Base-by-base conservation (phyloP, 2,113 vertebrate genomes). In the Serilophus lunatus region DNA sequence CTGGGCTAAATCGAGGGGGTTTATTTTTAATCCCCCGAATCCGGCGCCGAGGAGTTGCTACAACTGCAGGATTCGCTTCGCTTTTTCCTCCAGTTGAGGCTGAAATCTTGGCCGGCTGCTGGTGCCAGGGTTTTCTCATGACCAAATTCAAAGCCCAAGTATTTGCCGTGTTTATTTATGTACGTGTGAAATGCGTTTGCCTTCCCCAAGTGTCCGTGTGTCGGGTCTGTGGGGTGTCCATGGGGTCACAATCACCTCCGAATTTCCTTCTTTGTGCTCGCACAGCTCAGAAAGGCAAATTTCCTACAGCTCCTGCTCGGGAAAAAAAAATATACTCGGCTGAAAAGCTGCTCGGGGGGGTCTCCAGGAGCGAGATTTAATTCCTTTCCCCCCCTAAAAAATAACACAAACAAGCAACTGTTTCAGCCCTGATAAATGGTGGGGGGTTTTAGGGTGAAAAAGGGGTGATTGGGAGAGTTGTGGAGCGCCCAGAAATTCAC, bases 61-160 rank as follows among this genome's bases (percentile, higher is more conserved):
- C 53, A 9, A 6, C 8, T 0, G n/a, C 56, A 24, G 57, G 44
- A 16, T 28, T 14, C 15, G 2, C 47, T 64, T 6, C 6, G n/a
- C 18, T 66, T 60, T 81, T 25, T 10, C 65, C 9, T 1, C 16
- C 10, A 9, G 2, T 91, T 38, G 7, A 13, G 61, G 65, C 15
- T 59, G 26, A 4, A 64, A 20, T 20, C 7, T 18, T 12, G 64
- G 36, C 29, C 42, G 60, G 35, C 49, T 35, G 56, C 63, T 18
- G 85, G 51, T 65, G 88, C 92, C 86, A 68, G 84, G 87, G 64
- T 14, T 69, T 66, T 74, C 77, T 79, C 86, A 49, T 10, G 82
- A 81, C 89, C 95, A 86, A 86, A 96, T 86, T 84, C 92, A 93
- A 96, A 96, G 86, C 92, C 63, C 89, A 31, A 95, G 83, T 50